Conservation (phyloP, 2,113 vertebrate genomes). For the Lontra canadensis region DNA sequence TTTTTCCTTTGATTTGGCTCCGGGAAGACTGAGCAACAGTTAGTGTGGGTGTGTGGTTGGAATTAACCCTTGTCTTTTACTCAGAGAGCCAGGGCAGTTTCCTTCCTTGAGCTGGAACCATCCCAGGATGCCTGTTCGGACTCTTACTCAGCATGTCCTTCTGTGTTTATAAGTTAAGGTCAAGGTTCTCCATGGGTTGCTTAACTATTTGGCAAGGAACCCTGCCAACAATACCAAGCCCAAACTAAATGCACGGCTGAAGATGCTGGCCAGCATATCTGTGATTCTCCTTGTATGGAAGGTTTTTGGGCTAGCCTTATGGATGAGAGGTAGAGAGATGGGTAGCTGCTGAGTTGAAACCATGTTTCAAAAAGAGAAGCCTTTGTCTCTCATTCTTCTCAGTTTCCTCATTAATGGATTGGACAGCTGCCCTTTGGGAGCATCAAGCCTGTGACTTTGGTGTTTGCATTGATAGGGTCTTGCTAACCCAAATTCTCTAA, state of each 20-base stretch:
- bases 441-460: not conserved
- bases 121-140: not conserved
- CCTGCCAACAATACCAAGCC: conserved; percentile 32
- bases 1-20: not conserved
- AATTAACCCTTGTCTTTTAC: not conserved
- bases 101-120: not conserved
- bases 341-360: not conserved
- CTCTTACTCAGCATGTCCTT: not conserved
- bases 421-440: not conserved
- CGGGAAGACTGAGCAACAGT: not conserved
- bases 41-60: not conserved
- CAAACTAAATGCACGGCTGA: not conserved
- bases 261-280: not conserved
- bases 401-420: not conserved
- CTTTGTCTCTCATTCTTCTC: not conserved
- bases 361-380: not conserved
- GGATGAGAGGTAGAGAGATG: not conserved
- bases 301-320: not conserved
- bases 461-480: not conserved
- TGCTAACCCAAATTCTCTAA: not conserved
- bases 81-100: not conserved
- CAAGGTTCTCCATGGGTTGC: not conserved
- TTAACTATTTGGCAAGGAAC: not conserved
- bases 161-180: not conserved
- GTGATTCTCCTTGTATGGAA: not conserved